Percentiles rank a stretch among this genome's conserved stretches.
phyloP scores from a whole-genome alignment of 2,797 vertebrate species.

The Corythornis leucogaster region DNA sequence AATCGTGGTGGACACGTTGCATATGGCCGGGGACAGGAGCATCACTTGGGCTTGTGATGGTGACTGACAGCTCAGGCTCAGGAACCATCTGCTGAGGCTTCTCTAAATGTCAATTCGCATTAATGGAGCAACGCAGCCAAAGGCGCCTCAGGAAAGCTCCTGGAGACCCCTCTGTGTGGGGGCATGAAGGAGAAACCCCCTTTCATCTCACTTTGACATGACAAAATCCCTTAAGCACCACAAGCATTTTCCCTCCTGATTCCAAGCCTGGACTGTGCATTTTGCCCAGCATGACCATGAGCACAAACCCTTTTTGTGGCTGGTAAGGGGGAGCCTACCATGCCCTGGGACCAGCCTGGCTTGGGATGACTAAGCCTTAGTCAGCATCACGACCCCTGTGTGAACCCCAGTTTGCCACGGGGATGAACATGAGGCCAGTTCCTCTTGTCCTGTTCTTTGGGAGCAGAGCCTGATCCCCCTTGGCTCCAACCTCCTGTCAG shows the following conservation, averaged over 20 bases:
- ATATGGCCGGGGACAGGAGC: conserved; percentile 18
- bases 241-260: background rate
- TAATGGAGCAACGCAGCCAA: conserved; percentile 17
- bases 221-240: rapidly evolving
- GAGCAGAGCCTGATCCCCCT: no score
- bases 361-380: background rate
- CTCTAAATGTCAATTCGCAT: conserved; percentile 8
- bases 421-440: no score
- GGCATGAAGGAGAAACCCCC: rapidly evolving
- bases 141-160: background rate
- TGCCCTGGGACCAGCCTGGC: rapidly evolving
- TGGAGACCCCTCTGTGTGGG: rapidly evolving
- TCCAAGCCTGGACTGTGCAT: rapidly evolving
- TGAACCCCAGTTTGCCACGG: rapidly evolving
- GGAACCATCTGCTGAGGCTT: conserved; percentile 67
- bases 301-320: background rate
- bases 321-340: rapidly evolving
- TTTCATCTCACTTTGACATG: background rate
- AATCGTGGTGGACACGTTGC: conserved; percentile 24
- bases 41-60: background rate
- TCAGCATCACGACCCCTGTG: background rate
- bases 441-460: no score
- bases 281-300: rapidly evolving
- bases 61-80: conserved; percentile 26
- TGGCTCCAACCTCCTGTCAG: no score